Percentiles rank a stretch among this genome's conserved stretches.
phyloP scores from a whole-genome alignment of 2,113 vertebrate genomes.

The Phainopepla nitens region DNA sequence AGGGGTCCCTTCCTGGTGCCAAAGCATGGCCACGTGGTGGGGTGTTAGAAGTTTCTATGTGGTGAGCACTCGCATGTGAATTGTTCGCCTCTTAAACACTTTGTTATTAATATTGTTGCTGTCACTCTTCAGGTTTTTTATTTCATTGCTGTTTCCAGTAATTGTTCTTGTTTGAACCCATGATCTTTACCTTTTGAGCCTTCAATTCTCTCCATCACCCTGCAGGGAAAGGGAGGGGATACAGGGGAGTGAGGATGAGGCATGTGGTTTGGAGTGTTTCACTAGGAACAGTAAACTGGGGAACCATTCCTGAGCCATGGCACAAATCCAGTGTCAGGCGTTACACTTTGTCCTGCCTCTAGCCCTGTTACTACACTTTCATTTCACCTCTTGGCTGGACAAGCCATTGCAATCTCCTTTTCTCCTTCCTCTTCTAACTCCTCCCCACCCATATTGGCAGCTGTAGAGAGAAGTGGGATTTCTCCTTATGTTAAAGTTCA shows the following conservation, averaged over 20 bases:
- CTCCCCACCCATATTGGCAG: background rate
- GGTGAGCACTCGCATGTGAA: rapidly evolving
- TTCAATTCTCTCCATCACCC: background rate
- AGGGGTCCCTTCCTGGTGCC: background rate
- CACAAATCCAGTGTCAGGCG: background rate
- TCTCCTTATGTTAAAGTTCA: background rate
- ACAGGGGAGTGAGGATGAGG: rapidly evolving
- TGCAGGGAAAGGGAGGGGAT: background rate
- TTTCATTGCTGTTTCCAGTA: background rate
- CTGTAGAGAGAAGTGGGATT: background rate
- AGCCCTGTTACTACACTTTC: background rate
- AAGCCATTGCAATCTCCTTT: background rate
- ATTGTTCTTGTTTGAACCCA: background rate
- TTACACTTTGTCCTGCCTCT: background rate
- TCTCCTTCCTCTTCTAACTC: background rate
- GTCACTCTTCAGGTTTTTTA: background rate
- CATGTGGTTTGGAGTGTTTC: background rate
- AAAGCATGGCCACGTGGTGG: background rate
- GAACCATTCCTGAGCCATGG: background rate
- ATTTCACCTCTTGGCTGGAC: background rate
- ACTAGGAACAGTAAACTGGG: background rate
- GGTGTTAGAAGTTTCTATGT: background rate
- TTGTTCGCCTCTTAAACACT: rapidly evolving
- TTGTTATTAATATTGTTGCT: background rate
- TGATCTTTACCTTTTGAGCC: background rate